Percentiles rank a stretch among this genome's conserved stretches.
phyloP scores from a whole-genome alignment of 2,888 invertebrate species.

The Romanomermis culicivorax region DNA sequence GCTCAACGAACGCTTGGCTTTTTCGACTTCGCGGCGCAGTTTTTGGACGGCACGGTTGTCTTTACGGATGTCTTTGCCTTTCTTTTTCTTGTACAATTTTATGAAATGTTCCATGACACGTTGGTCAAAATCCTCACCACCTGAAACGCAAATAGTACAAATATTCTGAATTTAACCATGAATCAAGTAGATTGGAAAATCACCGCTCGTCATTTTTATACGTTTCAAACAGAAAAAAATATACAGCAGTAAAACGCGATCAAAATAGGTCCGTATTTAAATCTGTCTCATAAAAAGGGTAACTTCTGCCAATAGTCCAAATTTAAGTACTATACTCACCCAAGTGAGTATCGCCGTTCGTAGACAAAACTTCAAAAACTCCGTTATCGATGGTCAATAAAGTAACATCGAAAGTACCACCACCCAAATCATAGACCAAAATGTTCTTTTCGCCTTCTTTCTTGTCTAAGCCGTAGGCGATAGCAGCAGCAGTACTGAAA shows the following conservation, averaged over 20 bases:
- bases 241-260: too few relatives aligned
- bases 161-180: too few relatives aligned
- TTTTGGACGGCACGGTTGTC: conserved; percentile 31
- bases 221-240: background rate
- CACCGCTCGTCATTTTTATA: background rate
- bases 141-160: conserved; percentile 23
- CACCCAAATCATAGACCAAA: conserved; percentile 91
- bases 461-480: conserved; percentile 28
- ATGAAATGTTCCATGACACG: conserved; percentile 64
- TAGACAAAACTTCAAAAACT: conserved; percentile 55
- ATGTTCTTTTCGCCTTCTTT: conserved; percentile 65
- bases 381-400: conserved; percentile 93
- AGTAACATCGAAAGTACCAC: conserved; percentile 97
- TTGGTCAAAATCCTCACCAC: conserved; percentile 68
- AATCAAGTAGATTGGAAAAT: background rate
- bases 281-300: too few relatives aligned
- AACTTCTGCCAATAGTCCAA: too few relatives aligned
- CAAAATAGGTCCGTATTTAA: too few relatives aligned
- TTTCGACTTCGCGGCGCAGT: conserved; percentile 31
- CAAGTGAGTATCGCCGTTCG: conserved; percentile 33
- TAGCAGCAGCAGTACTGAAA: conserved; percentile 26
- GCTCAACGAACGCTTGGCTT: conserved; percentile 48
- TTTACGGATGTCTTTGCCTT: conserved; percentile 30
- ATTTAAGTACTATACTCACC: too few relatives aligned
- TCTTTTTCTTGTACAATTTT: conserved; percentile 43